phyloP scores from a whole-genome alignment of 2,888 invertebrate genomes.

The Heliconius cydno region DNA sequence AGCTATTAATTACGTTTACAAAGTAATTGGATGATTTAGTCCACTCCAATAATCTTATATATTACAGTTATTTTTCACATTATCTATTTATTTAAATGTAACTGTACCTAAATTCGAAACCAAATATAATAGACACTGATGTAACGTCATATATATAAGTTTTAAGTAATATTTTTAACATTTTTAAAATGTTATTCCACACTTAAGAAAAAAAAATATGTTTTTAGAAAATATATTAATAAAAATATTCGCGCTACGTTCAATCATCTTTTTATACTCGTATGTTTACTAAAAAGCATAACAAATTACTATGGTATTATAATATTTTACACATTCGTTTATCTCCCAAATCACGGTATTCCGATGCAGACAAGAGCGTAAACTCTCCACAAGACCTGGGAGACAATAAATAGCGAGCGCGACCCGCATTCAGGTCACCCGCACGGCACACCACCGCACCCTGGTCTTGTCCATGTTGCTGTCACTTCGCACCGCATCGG shows the following conservation, averaged over 20 bases:
- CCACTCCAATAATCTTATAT: background rate
- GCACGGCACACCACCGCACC: slow-evolving; percentile 48
- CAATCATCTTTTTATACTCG: no score
- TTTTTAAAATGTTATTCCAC: no score
- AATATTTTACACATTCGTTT: slow-evolving; percentile 29
- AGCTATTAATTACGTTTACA: slow-evolving; percentile 13
- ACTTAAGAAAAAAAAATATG: no score
- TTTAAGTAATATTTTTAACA: no score
- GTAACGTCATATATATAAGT: no score
- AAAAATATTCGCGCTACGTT: no score
- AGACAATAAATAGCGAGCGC: slow-evolving; percentile 72
- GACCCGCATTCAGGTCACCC: slow-evolving; percentile 68
- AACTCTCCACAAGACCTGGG: slow-evolving; percentile 64
- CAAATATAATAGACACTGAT: no score
- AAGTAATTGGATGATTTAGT: background rate
- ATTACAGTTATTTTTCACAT: background rate
- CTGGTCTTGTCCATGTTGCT: slow-evolving; percentile 52
- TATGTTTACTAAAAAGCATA: no score
- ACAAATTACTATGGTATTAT: background rate
- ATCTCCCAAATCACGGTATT: slow-evolving; percentile 44
- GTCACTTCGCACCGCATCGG: slow-evolving; percentile 31
- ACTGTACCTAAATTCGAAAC: no score
- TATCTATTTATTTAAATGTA: background rate
- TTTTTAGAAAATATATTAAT: no score
- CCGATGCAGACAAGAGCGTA: slow-evolving; percentile 53